Percentiles rank a stretch among this genome's conserved stretches.
Conservation (phyloP, 2,113 vertebrate genomes). For the Dermatemys mawii region DNA sequence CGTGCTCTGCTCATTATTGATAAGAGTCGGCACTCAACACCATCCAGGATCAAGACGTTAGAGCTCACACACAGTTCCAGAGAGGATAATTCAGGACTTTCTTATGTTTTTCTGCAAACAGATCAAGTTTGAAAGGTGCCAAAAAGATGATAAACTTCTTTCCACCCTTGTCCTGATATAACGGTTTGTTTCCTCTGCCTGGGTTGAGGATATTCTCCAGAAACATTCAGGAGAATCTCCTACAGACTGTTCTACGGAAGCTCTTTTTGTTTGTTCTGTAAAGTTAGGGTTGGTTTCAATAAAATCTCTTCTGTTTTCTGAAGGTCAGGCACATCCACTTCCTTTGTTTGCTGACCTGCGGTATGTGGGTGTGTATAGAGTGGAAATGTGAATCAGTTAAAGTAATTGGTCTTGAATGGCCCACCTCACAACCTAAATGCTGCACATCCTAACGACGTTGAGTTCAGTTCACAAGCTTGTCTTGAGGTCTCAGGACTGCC, state of each 20-base stretch:
- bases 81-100: not conserved
- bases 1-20: too few relatives aligned
- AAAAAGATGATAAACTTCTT: not conserved
- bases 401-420: not conserved
- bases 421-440: accelerated
- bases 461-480: accelerated
- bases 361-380: not conserved
- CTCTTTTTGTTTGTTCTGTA: accelerated
- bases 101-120: not conserved
- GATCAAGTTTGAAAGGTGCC: not conserved
- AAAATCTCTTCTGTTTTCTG: not conserved
- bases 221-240: not conserved
- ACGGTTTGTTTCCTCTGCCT: not conserved
- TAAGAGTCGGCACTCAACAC: not conserved
- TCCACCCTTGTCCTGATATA: not conserved
- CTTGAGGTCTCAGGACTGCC: accelerated
- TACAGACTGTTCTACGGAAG: not conserved
- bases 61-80: not conserved
- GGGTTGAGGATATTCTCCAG: not conserved
- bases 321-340: not conserved
- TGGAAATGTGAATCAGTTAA: not conserved
- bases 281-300: not conserved
- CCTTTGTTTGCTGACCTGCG: not conserved
- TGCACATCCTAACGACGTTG: accelerated
- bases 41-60: not conserved